Base-by-base conservation (phyloP, 1,140 invertebrate genomes). In the Hypsibius dujardini region DNA sequence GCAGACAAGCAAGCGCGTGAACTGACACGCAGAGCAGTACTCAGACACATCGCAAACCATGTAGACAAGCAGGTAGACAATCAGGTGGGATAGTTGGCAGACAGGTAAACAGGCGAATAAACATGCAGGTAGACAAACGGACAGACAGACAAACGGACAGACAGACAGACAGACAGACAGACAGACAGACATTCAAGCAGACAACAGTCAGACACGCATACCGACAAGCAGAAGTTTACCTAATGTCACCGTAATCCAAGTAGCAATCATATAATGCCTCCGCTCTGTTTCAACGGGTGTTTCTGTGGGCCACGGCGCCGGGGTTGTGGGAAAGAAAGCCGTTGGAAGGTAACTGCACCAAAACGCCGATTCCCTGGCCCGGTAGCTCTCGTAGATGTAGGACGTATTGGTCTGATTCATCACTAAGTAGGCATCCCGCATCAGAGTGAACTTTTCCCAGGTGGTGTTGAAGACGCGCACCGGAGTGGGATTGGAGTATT, bases 341-440 rank as follows among this genome's bases (percentile, higher is more conserved):
- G 12, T 88, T 1, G 90, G 90, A 73, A 95, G 80, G 78, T 94
- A 95, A 69, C 85, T 82, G 1, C 83, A 87, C 92, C 92, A 95
- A 81, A 95, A 95, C 1, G 90, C 90, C 71, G 87, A 86, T 79
- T 94, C 88, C 0, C 88, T 90, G 79, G 94, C 90, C 69, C 90
- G 82, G 80, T 90, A 95, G 79, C 94, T 92, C 69, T 88, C 83
- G 75, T 86, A 79, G 74, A 94, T 88, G 2, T 85, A 87, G 1
- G 89, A 91, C 79, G 94, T 94, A 76, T 84, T 90, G 0, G 92
- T 94, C 1, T 89, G 90, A 77, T 95, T 95, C 14, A 95, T 82
- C 77, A 92, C 90, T 2, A 93, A 79, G 77, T 92, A 93, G 80
- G 88, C 90, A 79, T 90, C 87, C 47, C 91, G 75, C 12, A 88